Percentiles rank a stretch among this genome's conserved stretches.
Conservation (phyloP, 2,797 vertebrate genomes). For the Margarornis squamiger region DNA sequence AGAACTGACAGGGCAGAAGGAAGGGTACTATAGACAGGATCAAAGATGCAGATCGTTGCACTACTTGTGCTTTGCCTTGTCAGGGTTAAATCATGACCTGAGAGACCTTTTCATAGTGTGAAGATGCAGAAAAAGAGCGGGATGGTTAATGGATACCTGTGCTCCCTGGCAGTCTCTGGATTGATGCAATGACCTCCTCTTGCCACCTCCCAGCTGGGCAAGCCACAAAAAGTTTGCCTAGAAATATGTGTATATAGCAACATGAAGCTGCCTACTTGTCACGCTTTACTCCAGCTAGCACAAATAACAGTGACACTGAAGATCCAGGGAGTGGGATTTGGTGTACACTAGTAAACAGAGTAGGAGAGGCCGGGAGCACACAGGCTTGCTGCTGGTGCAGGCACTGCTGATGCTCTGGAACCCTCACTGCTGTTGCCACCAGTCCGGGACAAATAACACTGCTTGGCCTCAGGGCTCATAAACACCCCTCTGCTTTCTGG, state of each 20-base stretch:
- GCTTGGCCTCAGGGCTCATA: not conserved
- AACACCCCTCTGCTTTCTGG: not conserved
- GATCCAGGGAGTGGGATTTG: not conserved
- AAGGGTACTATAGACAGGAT: not conserved
- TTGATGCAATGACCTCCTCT: not conserved
- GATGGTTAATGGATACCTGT: not conserved
- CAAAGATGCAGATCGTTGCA: not conserved
- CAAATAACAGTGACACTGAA: not conserved
- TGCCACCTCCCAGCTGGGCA: not conserved
- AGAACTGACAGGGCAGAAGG: not conserved
- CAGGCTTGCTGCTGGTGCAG: not conserved
- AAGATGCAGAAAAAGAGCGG: not conserved
- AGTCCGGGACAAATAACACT: not conserved
- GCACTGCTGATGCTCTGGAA: not conserved
- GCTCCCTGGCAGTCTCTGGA: not conserved
- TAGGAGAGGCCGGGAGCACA: not conserved
- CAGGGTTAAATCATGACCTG: not conserved
- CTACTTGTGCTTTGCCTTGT: not conserved
- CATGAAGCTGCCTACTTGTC: not conserved
- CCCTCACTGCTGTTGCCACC: not conserved
- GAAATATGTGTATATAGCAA: rapidly evolving
- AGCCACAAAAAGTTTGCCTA: not conserved
- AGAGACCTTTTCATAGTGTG: not conserved
- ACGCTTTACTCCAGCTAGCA: not conserved
- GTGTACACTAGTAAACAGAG: not conserved